Evolutionary conservation across 2,113 vertebrate genomes (phyloP), one percentile per base, ranked within the genome.

Genomic region (Synodontis membranacea): DNA sequence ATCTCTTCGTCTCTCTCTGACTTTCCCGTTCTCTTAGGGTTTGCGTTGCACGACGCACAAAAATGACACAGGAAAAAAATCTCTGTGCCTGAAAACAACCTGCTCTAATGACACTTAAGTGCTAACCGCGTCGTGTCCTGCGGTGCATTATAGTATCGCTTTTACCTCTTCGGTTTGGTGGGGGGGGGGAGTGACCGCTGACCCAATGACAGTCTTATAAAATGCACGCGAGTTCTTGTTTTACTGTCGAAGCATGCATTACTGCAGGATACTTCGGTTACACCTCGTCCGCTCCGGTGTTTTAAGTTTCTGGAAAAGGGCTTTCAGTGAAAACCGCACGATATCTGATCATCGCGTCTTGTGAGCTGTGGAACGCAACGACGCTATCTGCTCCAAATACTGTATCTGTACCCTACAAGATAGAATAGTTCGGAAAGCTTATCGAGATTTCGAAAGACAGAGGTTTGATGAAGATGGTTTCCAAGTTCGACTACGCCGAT

Each of bases 71-170:
- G 81, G 74, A 52, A 78, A 82, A 64, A 64, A 52, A 86, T 88
- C 82, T 48, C 44, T 25, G 11, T 9, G 31, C 21, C 76, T 37
- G 19, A 56, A 37, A 46, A 82, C 68, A 37, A 48, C 76, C 80
- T 44, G 81, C 58, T 82, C 66, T 85, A 72, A 84, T 85, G 81
- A 48, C 88, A 88, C 86, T 90, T 84, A 72, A 82, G 70, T 50
- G n/a, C 76, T 85, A 84, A 89, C 87, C 86, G 72, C 88, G 34
- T 54, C 84, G 48, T 85, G 86, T 56, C 78, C 72, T 89, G 89
- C n/a, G 87, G 89, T 89, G 84, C 88, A 89, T 90, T 91, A 90
- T 88, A 31, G 86, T 91, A 91, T 91, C 89, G 79, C 52, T 87
- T 89, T 86, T 84, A 88, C 87, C 70, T 70, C 44, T 83, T 86